Base-by-base conservation (phyloP, 2,888 invertebrate genomes). In the Theodoxus fluviatilis region DNA sequence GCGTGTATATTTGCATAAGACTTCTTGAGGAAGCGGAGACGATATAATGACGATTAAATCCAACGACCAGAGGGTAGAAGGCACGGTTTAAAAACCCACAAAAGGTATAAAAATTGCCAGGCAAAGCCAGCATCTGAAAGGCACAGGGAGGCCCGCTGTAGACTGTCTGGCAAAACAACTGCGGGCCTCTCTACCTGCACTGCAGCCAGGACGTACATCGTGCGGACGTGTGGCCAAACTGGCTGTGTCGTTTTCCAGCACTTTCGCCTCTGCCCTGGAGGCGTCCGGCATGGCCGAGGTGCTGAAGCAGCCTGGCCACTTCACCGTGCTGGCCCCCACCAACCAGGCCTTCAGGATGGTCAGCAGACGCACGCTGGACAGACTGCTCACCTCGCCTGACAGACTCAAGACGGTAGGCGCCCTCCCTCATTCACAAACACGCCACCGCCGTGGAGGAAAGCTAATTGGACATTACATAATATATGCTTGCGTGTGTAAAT, bases 371-470 rank as follows among this genome's bases (percentile, higher is more conserved):
- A 74, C 77, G 31, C 72, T 83, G 68, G 79, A 83, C 40, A 73
- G 78, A 35, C 79, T 88, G 64, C 80, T 87, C 74, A 75, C 78
- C 4, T 81, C 87, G 71, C 74, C 79, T 3, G 75, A 77, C 25
- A 83, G 83, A 67, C 80, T 87, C 33, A 81, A 80, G 67, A 84
- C 85, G 84, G 88, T 87, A 74, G 72, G 73, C 33, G 64, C 70
- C 28, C 2, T n/a, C n/a, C n/a, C n/a, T 2, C 18, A 47, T 47
- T 18, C n/a, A 18, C 47, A 47, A 47, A n/a, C 47, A 18, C 18
- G 18, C 47, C n/a, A n/a, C 18, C n/a, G 1, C 1, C 1, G 1
- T 47, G 1, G 2, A 47, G 47, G n/a, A n/a, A 18, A 1, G 47
- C 18, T 47, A 18, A 47, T 47, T 18, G n/a, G n/a, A n/a, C 49